Evolutionary conservation across 2,797 vertebrate species (phyloP).

Genomic region (Takifugu ocellatus): DNA sequence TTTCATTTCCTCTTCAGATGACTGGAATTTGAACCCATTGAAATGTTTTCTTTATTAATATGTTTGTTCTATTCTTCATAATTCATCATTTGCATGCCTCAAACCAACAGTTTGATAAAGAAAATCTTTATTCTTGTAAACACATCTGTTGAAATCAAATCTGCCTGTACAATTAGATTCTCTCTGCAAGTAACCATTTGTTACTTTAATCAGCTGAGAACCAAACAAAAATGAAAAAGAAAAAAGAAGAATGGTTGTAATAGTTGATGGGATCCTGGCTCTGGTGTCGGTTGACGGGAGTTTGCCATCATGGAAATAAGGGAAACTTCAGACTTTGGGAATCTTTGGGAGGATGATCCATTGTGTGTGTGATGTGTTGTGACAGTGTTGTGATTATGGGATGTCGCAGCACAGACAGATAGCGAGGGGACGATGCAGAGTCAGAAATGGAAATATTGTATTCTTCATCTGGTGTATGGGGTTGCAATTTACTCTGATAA

Average conservation of each 20-base stretch:
- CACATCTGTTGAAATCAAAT: neutral
- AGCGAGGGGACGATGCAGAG: slow-evolving; percentile 27
- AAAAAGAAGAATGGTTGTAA: too few species aligned
- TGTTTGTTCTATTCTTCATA: neutral
- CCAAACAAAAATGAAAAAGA: neutral
- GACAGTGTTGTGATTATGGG: slow-evolving; percentile 63
- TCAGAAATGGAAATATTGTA: slow-evolving; percentile 67
- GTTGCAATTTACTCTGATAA: slow-evolving; percentile 67
- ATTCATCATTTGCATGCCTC: neutral
- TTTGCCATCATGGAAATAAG: neutral
- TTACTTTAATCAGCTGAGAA: neutral
- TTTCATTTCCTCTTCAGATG: too few species aligned
- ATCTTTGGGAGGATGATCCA: slow-evolving; percentile 39
- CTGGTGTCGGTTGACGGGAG: neutral
- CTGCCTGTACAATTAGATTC: neutral
- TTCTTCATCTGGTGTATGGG: slow-evolving; percentile 57
- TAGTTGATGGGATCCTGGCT: neutral
- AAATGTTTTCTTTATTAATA: too few species aligned
- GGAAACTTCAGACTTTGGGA: slow-evolving; percentile 9
- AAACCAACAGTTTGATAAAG: neutral
- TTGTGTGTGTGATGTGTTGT: slow-evolving; percentile 49
- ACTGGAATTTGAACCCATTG: too few species aligned
- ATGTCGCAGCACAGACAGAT: slow-evolving; percentile 28
- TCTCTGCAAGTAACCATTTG: neutral
- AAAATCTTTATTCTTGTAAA: neutral